Percentiles rank a stretch among this genome's conserved stretches.
These are phyloP conservation scores for Trogon surrucura DNA, from an alignment of 2,113 vertebrate genomes.

Conservation along the genomic window DNA sequence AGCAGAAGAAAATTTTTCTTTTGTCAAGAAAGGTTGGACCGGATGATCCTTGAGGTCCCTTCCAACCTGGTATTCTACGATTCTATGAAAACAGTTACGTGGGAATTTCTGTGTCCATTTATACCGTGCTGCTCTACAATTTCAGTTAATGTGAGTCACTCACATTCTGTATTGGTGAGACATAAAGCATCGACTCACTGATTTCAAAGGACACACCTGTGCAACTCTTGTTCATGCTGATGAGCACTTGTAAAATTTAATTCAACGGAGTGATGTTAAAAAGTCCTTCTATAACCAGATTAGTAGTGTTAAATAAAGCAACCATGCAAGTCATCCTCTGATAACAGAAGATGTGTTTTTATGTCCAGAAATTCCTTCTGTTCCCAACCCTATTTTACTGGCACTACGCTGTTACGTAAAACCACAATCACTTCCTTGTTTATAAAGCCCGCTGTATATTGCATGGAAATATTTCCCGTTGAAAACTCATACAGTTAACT, in stretches of 20 bases:
- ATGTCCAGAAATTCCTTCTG: neutral
- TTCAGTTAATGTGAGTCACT: neutral
- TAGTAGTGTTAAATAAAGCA: neutral
- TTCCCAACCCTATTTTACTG: neutral
- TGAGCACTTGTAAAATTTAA: neutral
- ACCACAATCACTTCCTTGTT: neutral
- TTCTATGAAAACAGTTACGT: neutral
- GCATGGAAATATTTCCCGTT: neutral
- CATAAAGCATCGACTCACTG: neutral
- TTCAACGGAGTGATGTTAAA: neutral
- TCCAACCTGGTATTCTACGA: too few species aligned
- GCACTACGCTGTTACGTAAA: neutral
- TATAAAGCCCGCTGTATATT: neutral
- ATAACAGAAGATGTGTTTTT: neutral
- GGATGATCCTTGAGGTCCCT: too few species aligned
- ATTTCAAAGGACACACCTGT: neutral
- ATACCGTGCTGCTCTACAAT: neutral
- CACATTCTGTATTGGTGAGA: neutral
- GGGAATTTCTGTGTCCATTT: neutral
- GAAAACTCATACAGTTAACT: neutral
- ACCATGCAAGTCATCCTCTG: neutral
- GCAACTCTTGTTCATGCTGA: neutral
- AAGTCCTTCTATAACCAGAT: neutral
- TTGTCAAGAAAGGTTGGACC: too few species aligned
- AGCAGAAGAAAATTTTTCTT: neutral